These are phyloP conservation scores for Tanytarsus gracilentus DNA, from an alignment of 2,888 invertebrate genomes.

Conservation along the genomic window DNA sequence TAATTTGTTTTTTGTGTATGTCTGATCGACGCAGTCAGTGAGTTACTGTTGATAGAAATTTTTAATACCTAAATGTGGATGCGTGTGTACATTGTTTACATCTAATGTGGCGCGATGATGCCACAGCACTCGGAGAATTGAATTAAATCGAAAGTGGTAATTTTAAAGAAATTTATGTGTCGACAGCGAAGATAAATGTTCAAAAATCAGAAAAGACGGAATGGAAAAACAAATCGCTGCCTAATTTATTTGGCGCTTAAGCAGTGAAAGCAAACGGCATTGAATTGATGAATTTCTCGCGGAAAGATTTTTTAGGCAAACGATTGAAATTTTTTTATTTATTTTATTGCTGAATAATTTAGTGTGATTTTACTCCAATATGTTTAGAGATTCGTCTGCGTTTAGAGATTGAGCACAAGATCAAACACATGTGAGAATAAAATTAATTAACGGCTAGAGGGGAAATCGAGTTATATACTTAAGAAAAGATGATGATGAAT, in stretches of 20 bases:
- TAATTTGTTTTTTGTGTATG: background rate
- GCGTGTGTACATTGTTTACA: no score
- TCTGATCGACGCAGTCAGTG: no score
- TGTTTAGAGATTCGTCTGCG: background rate
- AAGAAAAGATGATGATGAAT: no score
- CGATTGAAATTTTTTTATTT: slow-evolving; percentile 4
- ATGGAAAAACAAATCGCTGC: background rate
- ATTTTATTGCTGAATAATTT: slow-evolving; percentile 11
- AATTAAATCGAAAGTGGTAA: background rate
- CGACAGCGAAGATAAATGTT: background rate
- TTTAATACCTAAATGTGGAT: no score
- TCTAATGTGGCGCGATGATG: background rate
- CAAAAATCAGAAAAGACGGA: background rate
- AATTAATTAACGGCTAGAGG: no score
- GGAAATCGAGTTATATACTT: no score
- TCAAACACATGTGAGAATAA: background rate
- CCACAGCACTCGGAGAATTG: background rate
- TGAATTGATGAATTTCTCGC: slow-evolving; percentile 10
- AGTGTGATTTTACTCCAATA: slow-evolving; percentile 11
- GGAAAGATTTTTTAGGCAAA: background rate
- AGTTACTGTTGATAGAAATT: no score
- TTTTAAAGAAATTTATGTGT: background rate
- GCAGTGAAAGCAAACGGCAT: background rate
- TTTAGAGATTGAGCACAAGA: background rate
- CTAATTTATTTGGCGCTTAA: slow-evolving; percentile 8